Percentiles rank a stretch among this genome's conserved stretches.
Evolutionary conservation across 2,797 vertebrate species (phyloP).

Genomic region (Poeciliopsis gracilis): DNA sequence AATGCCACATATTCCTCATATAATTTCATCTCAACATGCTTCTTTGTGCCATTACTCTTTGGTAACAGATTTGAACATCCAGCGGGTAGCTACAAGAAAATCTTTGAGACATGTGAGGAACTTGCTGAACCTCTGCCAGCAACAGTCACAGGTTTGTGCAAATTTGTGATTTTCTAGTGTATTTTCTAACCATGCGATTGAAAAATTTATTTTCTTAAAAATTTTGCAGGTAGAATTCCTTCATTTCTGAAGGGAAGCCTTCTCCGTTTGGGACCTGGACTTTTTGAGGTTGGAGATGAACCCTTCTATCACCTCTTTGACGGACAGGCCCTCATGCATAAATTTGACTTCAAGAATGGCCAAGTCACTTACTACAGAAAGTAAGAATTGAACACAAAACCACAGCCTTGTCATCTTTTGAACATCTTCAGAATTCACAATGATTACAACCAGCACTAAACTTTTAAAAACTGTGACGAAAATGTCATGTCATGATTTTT

Average conservation of each 20-base stretch:
- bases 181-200: background rate
- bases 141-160: slow-evolving; percentile 86
- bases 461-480: background rate
- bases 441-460: background rate
- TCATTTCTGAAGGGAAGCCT: slow-evolving; percentile 92
- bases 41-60: slow-evolving; percentile 13
- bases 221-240: slow-evolving; percentile 87
- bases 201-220: background rate
- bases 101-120: slow-evolving; percentile 97
- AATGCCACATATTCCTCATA: background rate
- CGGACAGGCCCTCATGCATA: slow-evolving; percentile 97
- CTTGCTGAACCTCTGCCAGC: slow-evolving; percentile 89
- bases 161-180: slow-evolving; percentile 5
- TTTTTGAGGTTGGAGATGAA: slow-evolving; percentile 93
- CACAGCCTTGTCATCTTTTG: background rate
- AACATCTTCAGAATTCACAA: background rate
- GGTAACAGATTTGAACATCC: slow-evolving; percentile 92
- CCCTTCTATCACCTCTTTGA: slow-evolving; percentile 97
- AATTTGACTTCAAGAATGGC: slow-evolving; percentile 97
- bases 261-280: slow-evolving; percentile 92
- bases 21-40: background rate
- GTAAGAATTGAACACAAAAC: slow-evolving; percentile 70
- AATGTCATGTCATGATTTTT: background rate
- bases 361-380: slow-evolving; percentile 92
- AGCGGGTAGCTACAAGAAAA: slow-evolving; percentile 93